A percentile compares a stretch with the other conserved stretches of the same genome.
Evolutionary conservation across 2,888 invertebrate genomes (phyloP).

Genomic region (Didymodactylos carnosus): DNA sequence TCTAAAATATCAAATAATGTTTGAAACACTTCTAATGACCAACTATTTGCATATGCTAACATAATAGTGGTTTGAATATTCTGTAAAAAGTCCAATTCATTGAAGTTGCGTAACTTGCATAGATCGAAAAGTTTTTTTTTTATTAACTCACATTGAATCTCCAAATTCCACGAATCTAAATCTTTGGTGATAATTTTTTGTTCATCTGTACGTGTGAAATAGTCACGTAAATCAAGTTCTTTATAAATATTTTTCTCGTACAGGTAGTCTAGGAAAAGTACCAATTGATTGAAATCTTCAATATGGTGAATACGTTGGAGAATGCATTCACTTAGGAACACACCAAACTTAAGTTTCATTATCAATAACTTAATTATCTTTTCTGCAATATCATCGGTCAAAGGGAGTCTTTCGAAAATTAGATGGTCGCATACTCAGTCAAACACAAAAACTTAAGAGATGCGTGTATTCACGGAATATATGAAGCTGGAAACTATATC

Average conservation of each 20-base stretch:
- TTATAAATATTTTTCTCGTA: background rate
- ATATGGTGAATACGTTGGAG: background rate
- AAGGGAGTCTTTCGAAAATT: background rate
- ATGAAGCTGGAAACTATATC: no score
- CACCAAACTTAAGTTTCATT: no score
- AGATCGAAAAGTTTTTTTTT: background rate
- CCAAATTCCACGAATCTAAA: background rate
- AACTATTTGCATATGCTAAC: background rate
- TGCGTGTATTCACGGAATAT: no score
- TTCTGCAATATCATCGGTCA: background rate
- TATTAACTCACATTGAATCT: background rate
- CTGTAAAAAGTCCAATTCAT: background rate
- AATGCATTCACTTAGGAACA: background rate
- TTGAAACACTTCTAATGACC: background rate
- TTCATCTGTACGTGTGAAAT: background rate
- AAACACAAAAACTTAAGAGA: no score
- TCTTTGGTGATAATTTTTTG: background rate
- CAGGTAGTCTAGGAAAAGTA: background rate
- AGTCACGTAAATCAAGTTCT: background rate
- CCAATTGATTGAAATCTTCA: background rate
- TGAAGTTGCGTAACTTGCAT: background rate
- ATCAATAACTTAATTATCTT: no score
- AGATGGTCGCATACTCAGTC: no score
- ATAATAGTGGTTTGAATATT: background rate
- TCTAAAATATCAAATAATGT: background rate